Base-by-base conservation (phyloP, 2,888 invertebrate genomes). In the Timandra comae region DNA sequence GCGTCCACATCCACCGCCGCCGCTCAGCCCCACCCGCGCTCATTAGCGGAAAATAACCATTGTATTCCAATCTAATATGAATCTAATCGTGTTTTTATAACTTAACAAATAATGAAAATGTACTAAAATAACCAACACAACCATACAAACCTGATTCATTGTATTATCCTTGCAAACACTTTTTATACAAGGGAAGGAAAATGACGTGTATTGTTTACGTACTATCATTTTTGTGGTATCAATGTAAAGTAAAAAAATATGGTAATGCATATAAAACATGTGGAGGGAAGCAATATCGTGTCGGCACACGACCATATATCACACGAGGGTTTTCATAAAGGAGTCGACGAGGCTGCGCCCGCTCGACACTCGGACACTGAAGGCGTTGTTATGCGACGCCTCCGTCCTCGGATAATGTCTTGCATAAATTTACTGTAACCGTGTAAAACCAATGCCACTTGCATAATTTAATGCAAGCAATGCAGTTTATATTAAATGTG, bases 381-480 rank as follows among this genome's bases (percentile, higher is more conserved):
- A 77, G 78, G 78, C 79, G 81, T 72, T 78, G 77, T 82, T 81
- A 80, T 80, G 77, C 80, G 68, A 74, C 74, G 68, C 65, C 66
- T 65, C 67, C 72, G 72, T 76, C 76, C 75, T 76, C 66, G 71
- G 74, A 77, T 82, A 81, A 84, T 78, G 77, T 78, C 81, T 82
- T 77, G 79, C 80, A 84, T 84, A 80, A 79, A 82, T 82, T 84
- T 69, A 68, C 69, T 71, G 59, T 80, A 78, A 82, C 78, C 79
- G 71, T 63, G 67, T 73, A 70, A 75, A 75, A 65, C 71, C 69
- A 76, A 69, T 68, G 71, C 69, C 67, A 71, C 72, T 72, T 66
- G 72, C 70, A 72, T 76, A 76, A 74, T 72, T 70, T 75, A 71
- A 70, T 69, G 68, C 67, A 70, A 69, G 63, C 69, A 59, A 65